Conservation (phyloP, 2,888 invertebrate genomes). For the Drosophila monieri region DNA sequence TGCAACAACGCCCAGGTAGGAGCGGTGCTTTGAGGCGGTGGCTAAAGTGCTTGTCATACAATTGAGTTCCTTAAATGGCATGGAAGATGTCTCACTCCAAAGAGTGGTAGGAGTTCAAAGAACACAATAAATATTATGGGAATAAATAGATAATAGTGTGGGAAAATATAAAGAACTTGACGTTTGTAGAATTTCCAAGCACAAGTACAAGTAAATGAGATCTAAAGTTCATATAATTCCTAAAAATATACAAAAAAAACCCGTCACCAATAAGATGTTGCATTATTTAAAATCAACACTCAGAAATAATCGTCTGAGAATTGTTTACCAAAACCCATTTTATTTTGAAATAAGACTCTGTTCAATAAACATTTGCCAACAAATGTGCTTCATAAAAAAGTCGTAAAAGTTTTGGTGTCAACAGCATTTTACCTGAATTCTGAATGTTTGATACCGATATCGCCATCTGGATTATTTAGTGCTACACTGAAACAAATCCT, state of each 20-base stretch:
- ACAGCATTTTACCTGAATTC: conserved; percentile 23
- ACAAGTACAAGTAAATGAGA: not conserved
- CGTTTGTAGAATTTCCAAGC: too few species aligned
- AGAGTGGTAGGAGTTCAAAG: conserved; percentile 24
- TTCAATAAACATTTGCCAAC: conserved; percentile 11
- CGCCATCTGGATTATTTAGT: not conserved
- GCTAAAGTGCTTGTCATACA: conserved; percentile 1
- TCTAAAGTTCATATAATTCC: not conserved
- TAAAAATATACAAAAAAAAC: not conserved
- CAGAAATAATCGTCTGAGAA: not conserved
- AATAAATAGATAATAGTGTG: too few species aligned
- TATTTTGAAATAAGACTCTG: conserved; percentile 3
- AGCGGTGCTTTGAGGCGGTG: conserved; percentile 16
- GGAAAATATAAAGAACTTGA: too few species aligned
- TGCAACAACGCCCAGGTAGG: conserved; percentile 9
- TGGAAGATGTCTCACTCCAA: not conserved
- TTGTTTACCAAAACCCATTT: not conserved
- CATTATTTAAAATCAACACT: too few species aligned
- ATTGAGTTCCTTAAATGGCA: conserved; percentile 7
- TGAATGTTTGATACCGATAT: conserved; percentile 21
- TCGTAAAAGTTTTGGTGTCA: conserved; percentile 26
- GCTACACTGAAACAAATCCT: conserved; percentile 12
- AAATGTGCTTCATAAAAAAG: conserved; percentile 22
- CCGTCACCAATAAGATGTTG: not conserved
- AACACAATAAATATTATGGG: not conserved